Base-by-base conservation (phyloP, 1,140 invertebrate genomes). In the Scaptodrosophila lebanonensis region DNA sequence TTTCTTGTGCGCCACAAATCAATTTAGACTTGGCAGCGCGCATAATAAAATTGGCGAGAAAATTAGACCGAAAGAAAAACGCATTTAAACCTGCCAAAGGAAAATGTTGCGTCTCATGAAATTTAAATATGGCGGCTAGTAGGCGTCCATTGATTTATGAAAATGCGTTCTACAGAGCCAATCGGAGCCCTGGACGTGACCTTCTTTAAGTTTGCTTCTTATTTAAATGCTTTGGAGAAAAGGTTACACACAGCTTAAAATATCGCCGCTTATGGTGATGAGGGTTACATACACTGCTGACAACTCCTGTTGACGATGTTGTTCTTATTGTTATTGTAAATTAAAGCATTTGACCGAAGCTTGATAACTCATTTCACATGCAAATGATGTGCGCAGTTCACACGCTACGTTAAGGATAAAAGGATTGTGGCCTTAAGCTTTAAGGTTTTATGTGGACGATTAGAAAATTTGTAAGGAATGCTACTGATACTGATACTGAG, bases 1-100 rank as follows among this genome's bases (percentile, higher is more conserved):
- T 48, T 65, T 29, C 38, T 18, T 38, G 15, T 54, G 53, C 40
- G 56, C 73, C 67, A 68, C 73, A 73, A 77, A 77, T 77, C 73
- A 77, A 77, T 79, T 77, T 72, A 44, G 22, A 33, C 59, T 42
- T 57, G 47, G 54, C 69, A 64, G 44, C 35, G 11, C 6, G 42
- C 42, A 39, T 27, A 35, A 40, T 69, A 60, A 42, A 47, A 22
- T 20, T 8, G 29, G 33, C 51, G 60, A 60, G 65, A 64, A 54
- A 65, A 57, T 63, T 53, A 38, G n/a, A 5, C 7, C 22, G 39
- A 67, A 67, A 56, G 40, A 30, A 20, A 48, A 62, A 45, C 11
- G 13, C 4, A 45, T 20, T 17, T 16, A 27, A 18, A 35, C 8
- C 3, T 25, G 22, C 3, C 22, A 25, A 1, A 11, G 33, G n/a